Evolutionary conservation across 92 coral and sea anemone species (phyloP), one percentile per base, ranked within the genome.

Genomic region (Pocillopora meandrina): DNA sequence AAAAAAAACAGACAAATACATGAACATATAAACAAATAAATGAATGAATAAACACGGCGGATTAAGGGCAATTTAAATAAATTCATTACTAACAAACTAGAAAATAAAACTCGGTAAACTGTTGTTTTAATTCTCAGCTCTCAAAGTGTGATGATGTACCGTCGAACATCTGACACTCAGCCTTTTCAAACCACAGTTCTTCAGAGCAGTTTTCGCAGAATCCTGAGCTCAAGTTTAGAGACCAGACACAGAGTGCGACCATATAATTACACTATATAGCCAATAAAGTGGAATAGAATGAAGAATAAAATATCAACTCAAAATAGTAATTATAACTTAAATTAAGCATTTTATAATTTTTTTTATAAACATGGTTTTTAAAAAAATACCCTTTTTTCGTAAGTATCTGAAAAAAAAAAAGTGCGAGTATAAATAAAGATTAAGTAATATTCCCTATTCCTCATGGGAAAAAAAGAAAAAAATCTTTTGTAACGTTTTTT

Each of bases 171-270:
- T n/a, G 74, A 83, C 15, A 36, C 56, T 16, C 73, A 52, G 20
- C 76, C 58, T 34, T 61, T 88, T 34, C 87, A 91, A 23, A 71
- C 94, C 19, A 88, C 85, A 31, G 87, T 91, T 70, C 83, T 90
- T 47, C 79, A 71, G 35, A 84, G 87, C 90, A 91, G 91, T 81
- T 91, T 91, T 75, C 94, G 91, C 56, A 87, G 91, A 79, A 81
- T 91, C 36, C 73, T 82, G 26, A 91, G 91, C 34, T 83, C 91
- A 35, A 84, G 84, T 34, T 60, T 91, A 33, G 94, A 87, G 56
- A 72, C 80, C 20, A 74, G 47, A 56, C 79, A 55, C 26, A 80
- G 74, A 63, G 72, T 73, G 21, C 86, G 63, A 12, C 14, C 72
- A 71, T 52, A 74, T 59, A 83, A 14, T 13, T 83, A 61, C 61